phyloP scores from a whole-genome alignment of 2,888 invertebrate species.

The Tenthredo livida region DNA sequence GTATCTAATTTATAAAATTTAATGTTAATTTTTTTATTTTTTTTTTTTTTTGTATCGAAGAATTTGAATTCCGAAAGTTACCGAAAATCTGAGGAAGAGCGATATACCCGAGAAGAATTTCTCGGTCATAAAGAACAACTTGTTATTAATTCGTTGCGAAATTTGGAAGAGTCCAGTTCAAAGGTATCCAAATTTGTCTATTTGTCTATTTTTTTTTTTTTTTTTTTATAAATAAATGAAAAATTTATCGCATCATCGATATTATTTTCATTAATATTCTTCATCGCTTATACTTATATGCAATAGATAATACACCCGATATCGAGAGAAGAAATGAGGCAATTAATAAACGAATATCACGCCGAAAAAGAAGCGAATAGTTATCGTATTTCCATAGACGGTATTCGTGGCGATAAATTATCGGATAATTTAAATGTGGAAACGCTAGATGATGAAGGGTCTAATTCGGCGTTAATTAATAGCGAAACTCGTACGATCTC shows the following conservation, averaged over 20 bases:
- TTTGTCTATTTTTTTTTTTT: too few species aligned
- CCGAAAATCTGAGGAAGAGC: constrained; percentile 7
- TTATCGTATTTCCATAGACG: not conserved
- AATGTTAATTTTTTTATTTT: too few species aligned
- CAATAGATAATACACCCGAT: constrained; percentile 35
- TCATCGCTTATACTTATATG: not conserved
- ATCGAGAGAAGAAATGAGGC: constrained; percentile 20
- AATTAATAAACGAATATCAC: constrained; percentile 24
- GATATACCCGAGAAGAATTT: constrained; percentile 8
- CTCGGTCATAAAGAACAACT: constrained; percentile 12
- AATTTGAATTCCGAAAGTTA: constrained; percentile 34
- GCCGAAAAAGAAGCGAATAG: constrained; percentile 14
- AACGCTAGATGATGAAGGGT: not conserved
- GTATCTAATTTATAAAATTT: not conserved
- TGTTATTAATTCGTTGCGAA: constrained; percentile 26
- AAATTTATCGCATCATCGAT: not conserved
- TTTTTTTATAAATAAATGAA: not conserved
- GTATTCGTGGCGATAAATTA: not conserved
- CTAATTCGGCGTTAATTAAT: not conserved
- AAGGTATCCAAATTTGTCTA: not conserved
- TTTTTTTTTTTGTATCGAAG: not conserved
- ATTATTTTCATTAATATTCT: not conserved
- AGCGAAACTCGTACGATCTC: constrained; percentile 20
- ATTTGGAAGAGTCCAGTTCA: constrained; percentile 5
- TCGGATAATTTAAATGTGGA: not conserved